These are phyloP conservation scores for Sebastes jordani DNA, from an alignment of 2,797 vertebrate species.

Conservation along the genomic window DNA sequence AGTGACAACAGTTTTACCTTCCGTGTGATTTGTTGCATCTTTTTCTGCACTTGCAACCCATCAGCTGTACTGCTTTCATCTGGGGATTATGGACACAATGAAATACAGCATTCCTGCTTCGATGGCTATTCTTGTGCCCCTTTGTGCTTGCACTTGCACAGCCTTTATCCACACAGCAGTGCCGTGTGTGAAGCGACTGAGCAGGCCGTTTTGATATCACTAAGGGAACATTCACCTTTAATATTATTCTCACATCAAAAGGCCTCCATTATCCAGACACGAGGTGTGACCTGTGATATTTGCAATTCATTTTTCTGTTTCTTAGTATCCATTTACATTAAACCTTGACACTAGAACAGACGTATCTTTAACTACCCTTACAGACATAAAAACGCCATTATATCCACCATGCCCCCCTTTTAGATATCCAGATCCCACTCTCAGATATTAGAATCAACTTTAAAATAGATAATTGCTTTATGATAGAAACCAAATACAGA, in stretches of 20 bases:
- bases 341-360: not conserved
- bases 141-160: conserved; percentile 46
- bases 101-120: conserved; percentile 18
- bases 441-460: not conserved
- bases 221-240: not conserved
- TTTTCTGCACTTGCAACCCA: conserved; percentile 14
- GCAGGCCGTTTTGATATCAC: conserved; percentile 10
- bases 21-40: not conserved
- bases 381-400: not conserved
- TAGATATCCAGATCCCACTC: not conserved
- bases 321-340: not conserved
- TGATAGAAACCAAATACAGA: not conserved
- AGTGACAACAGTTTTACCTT: not conserved
- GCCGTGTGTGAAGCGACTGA: not conserved
- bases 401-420: not conserved
- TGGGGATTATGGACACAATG: conserved; percentile 36
- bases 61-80: conserved; percentile 29
- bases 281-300: not conserved
- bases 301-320: not conserved
- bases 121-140: not conserved
- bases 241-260: not conserved
- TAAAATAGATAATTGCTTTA: not conserved
- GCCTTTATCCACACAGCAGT: conserved; percentile 18
- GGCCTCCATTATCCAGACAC: not conserved
- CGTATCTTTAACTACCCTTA: not conserved